Percentiles rank a stretch among this genome's conserved stretches.
phyloP scores from a whole-genome alignment of 64 coral and sea anemone genomes.

The Anthopleura sola region DNA sequence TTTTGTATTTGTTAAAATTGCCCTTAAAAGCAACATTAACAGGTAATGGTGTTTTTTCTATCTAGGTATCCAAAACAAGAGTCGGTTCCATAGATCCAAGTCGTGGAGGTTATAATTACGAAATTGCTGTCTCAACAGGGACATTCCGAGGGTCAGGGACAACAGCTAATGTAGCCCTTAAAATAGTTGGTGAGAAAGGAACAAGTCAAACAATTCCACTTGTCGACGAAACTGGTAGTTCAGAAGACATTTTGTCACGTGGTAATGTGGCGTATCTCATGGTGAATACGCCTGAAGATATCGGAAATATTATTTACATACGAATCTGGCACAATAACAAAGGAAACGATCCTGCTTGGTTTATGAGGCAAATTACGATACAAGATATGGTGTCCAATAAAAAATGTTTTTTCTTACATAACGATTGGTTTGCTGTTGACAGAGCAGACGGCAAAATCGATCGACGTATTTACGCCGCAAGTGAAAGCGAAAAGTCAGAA shows the following conservation, averaged over 20 bases:
- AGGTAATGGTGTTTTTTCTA: no score
- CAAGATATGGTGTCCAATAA: constrained; percentile 35
- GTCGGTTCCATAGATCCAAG: not conserved
- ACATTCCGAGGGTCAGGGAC: constrained; percentile 69
- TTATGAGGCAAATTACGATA: constrained; percentile 65
- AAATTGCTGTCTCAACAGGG: constrained; percentile 67
- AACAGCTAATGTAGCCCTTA: constrained; percentile 72
- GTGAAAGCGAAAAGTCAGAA: constrained; percentile 38
- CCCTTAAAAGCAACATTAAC: no score
- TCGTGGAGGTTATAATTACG: constrained; percentile 30
- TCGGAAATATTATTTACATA: constrained; percentile 49
- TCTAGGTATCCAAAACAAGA: constrained; percentile 20
- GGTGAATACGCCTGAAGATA: constrained; percentile 21
- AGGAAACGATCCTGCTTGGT: constrained; percentile 58
- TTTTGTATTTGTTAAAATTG: no score
- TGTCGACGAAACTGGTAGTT: not conserved
- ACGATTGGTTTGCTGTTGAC: constrained; percentile 82
- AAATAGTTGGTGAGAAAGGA: constrained; percentile 41
- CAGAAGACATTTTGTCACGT: constrained; percentile 42
- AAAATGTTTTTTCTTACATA: constrained; percentile 62
- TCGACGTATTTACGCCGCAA: constrained; percentile 41
- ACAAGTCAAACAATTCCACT: constrained; percentile 56
- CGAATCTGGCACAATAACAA: constrained; percentile 73
- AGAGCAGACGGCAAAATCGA: constrained; percentile 51
- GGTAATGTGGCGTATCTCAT: constrained; percentile 58